phyloP scores from a whole-genome alignment of 2,888 invertebrate species.

The Sphaerophoria taeniata region DNA sequence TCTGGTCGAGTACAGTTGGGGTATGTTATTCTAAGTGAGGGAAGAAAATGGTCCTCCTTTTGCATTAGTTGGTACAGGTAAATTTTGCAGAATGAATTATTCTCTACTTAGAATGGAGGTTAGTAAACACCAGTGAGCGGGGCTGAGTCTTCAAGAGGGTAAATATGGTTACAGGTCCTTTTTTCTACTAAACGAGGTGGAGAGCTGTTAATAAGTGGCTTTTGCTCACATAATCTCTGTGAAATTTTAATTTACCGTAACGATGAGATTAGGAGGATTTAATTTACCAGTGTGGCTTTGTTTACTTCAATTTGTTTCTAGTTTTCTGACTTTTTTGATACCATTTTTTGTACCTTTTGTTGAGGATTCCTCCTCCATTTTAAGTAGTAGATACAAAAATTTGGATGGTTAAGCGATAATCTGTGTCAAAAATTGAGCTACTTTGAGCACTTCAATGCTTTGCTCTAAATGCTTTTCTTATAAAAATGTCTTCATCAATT shows the following conservation, averaged over 20 bases:
- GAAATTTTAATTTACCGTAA: conserved; percentile 39
- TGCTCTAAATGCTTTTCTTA: too few species aligned
- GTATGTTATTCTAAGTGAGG: conserved; percentile 6
- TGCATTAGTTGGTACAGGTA: conserved; percentile 22
- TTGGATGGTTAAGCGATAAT: too few species aligned
- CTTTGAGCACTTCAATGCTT: too few species aligned
- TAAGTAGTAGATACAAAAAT: too few species aligned
- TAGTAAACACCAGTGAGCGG: neutral
- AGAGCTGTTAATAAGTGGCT: conserved; percentile 67
- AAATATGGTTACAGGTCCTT: conserved; percentile 12
- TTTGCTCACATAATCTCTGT: conserved; percentile 55
- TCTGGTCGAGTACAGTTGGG: neutral
- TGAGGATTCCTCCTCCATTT: too few species aligned
- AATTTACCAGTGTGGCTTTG: too few species aligned
- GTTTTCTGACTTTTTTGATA: too few species aligned
- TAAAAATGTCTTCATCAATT: too few species aligned
- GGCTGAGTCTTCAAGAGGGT: neutral
- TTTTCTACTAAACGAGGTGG: conserved; percentile 40
- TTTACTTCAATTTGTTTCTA: too few species aligned
- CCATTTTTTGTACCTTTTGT: too few species aligned
- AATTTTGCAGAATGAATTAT: conserved; percentile 48
- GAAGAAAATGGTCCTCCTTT: neutral
- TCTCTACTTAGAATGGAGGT: conserved; percentile 9
- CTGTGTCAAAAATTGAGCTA: too few species aligned
- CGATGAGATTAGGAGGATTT: too few species aligned